A percentile compares a stretch with the other conserved stretches of the same genome.
These are phyloP conservation scores for Ginglymostoma cirratum DNA, from an alignment of 2,113 vertebrate genomes.

Conservation along the genomic window DNA sequence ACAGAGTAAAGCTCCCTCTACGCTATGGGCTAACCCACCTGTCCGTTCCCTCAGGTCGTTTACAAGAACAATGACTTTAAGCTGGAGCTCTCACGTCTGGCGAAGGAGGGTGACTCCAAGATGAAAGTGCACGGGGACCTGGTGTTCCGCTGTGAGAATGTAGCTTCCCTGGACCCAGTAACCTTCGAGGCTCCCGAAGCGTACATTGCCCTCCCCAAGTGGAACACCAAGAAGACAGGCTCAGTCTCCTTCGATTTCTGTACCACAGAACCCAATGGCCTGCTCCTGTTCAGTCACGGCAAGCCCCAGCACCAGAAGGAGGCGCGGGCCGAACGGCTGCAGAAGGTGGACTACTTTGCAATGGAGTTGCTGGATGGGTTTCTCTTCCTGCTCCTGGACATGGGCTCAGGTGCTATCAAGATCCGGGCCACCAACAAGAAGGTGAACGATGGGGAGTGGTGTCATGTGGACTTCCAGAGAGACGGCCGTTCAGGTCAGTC, in stretches of 20 bases:
- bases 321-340: conserved; percentile 52
- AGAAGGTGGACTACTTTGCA: conserved; percentile 76
- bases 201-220: conserved; percentile 71
- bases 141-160: conserved; percentile 78
- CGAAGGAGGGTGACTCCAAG: conserved; percentile 74
- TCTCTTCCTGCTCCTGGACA: conserved; percentile 82
- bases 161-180: conserved; percentile 79
- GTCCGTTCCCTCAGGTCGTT: conserved; percentile 63
- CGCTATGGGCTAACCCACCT: no score
- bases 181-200: conserved; percentile 74
- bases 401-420: conserved; percentile 85
- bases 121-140: conserved; percentile 83
- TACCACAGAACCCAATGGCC: conserved; percentile 75
- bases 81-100: conserved; percentile 82
- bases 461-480: conserved; percentile 85
- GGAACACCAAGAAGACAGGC: conserved; percentile 75
- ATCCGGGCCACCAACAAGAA: conserved; percentile 73
- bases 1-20: no score
- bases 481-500: conserved; percentile 74
- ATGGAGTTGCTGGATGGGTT: conserved; percentile 82
- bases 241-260: conserved; percentile 89
- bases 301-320: conserved; percentile 58
- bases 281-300: conserved; percentile 80
- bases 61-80: conserved; percentile 96
- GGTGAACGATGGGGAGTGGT: conserved; percentile 85